A percentile compares a stretch with the other conserved stretches of the same genome.
Evolutionary conservation across 2,888 invertebrate genomes (phyloP).

Genomic region (Caenorhabditis auriculariae): DNA sequence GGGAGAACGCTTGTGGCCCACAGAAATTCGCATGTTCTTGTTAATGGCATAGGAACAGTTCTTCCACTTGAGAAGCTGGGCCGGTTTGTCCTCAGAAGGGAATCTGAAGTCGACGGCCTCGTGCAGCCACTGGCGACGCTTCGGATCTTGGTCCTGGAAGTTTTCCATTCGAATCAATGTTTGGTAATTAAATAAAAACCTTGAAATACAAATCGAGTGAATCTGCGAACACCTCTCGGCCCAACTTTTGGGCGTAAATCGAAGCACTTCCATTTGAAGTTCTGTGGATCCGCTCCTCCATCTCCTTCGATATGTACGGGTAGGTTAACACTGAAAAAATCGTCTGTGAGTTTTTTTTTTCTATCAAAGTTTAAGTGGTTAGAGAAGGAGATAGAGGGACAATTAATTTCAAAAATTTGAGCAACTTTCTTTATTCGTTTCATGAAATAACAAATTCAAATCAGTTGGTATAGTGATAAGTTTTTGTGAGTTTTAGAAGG

Average conservation of each 20-base stretch:
- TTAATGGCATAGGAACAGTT: constrained; percentile 49
- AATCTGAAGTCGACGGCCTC: constrained; percentile 48
- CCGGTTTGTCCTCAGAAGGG: constrained; percentile 40
- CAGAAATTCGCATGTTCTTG: constrained; percentile 37
- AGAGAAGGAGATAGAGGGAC: no score
- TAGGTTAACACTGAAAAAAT: constrained; percentile 21
- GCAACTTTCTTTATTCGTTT: no score
- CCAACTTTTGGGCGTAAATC: constrained; percentile 43
- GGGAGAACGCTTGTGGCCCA: no score
- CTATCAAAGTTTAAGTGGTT: no score
- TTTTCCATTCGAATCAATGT: background rate
- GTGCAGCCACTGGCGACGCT: constrained; percentile 46
- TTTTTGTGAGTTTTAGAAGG: no score
- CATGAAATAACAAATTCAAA: no score
- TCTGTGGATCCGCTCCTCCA: constrained; percentile 35
- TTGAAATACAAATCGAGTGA: constrained; percentile 46
- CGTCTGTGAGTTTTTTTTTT: no score
- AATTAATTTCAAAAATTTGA: no score
- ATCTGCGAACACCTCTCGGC: constrained; percentile 36
- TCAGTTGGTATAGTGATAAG: no score
- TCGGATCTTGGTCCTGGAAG: constrained; percentile 39
- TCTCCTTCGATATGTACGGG: constrained; percentile 32
- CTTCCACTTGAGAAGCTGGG: constrained; percentile 46
- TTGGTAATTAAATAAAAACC: constrained; percentile 12
- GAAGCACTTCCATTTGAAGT: constrained; percentile 29